Conservation (phyloP, 2,888 invertebrate species). For the Xanthia togata region DNA sequence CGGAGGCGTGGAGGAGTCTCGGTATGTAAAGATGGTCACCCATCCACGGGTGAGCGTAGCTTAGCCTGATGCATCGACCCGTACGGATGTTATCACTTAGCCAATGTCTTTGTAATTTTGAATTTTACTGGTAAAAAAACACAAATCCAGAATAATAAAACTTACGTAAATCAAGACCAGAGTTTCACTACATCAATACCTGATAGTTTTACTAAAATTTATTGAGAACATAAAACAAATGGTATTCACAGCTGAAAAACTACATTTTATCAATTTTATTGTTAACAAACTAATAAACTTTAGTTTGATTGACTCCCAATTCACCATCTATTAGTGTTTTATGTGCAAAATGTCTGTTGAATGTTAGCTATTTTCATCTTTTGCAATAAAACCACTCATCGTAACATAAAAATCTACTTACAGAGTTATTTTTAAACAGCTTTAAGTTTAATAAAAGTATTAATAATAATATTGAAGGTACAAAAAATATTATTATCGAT, state of each 20-base stretch:
- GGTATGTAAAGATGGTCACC: too few species aligned
- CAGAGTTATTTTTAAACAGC: neutral
- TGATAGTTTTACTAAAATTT: conserved; percentile 37
- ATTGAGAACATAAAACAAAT: conserved; percentile 44
- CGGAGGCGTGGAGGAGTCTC: too few species aligned
- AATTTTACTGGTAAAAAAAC: neutral
- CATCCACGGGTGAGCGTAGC: too few species aligned
- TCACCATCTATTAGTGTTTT: conserved; percentile 47
- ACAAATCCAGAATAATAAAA: conserved; percentile 19
- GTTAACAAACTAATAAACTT: conserved; percentile 46
- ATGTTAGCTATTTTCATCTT: neutral
- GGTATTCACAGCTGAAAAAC: conserved; percentile 45
- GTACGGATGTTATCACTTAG: too few species aligned
- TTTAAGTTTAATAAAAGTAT: neutral
- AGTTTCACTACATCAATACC: conserved; percentile 15
- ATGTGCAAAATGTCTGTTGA: conserved; percentile 26
- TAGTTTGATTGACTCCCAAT: conserved; percentile 42
- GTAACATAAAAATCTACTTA: too few species aligned
- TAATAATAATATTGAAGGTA: neutral
- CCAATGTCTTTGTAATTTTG: neutral
- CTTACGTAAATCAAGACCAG: neutral
- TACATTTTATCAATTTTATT: conserved; percentile 48
- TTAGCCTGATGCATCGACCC: too few species aligned
- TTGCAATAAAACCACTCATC: neutral
- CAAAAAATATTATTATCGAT: conserved; percentile 3